Percentiles rank a stretch among this genome's conserved stretches.
Evolutionary conservation across 2,888 invertebrate genomes (phyloP).

Genomic region (Dexiosoma caninum): DNA sequence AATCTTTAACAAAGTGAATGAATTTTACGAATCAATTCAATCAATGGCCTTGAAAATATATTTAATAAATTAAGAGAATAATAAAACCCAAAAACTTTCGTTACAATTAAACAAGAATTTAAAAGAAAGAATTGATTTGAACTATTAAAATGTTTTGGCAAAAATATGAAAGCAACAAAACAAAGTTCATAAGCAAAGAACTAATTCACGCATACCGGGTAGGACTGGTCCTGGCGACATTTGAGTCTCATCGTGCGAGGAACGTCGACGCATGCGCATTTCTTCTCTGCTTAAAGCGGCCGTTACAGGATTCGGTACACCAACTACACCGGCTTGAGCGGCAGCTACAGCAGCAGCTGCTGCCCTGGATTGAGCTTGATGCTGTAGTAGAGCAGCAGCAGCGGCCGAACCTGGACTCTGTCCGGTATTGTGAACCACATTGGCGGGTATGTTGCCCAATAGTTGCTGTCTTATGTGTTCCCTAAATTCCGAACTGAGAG

Average conservation of each 20-base stretch:
- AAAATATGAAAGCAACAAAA: not conserved
- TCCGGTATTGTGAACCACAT: constrained; percentile 72
- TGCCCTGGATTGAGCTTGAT: constrained; percentile 75
- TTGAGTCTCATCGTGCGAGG: constrained; percentile 78
- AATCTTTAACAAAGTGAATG: no score
- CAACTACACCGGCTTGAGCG: constrained; percentile 70
- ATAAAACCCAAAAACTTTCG: no score
- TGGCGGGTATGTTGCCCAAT: constrained; percentile 73
- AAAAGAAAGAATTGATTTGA: no score
- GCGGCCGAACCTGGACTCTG: constrained; percentile 75
- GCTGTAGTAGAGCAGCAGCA: constrained; percentile 75
- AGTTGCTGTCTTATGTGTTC: constrained; percentile 77
- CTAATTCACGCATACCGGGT: constrained; percentile 71
- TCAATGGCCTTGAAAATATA: no score
- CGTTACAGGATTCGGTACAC: constrained; percentile 63
- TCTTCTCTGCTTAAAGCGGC: constrained; percentile 76
- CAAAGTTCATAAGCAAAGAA: not conserved
- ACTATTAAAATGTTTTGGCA: no score
- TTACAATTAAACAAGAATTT: no score
- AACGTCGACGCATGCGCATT: constrained; percentile 76
- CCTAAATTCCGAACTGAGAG: constrained; percentile 76
- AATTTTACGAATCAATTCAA: no score
- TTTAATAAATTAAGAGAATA: no score
- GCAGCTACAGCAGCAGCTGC: constrained; percentile 74
- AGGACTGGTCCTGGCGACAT: constrained; percentile 72